Conservation (phyloP, 2,113 vertebrate species). For the Fulica atra region DNA sequence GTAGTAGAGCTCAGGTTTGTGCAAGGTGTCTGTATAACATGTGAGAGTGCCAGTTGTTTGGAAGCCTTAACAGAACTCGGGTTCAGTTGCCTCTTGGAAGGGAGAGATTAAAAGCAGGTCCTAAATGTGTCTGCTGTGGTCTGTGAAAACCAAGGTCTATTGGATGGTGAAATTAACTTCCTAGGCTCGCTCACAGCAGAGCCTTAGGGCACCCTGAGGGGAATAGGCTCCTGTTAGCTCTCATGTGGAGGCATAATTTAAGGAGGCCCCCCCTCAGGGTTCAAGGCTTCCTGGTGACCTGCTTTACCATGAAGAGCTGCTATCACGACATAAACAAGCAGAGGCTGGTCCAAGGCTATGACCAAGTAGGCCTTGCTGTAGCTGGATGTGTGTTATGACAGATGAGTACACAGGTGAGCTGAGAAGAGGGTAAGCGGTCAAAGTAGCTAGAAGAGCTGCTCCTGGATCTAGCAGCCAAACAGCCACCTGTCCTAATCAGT, state of each 20-base stretch:
- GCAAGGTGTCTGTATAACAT: background rate
- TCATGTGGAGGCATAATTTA: background rate
- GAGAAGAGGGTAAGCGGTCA: background rate
- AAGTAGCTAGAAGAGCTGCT: background rate
- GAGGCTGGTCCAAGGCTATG: background rate
- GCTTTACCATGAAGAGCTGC: background rate
- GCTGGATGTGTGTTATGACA: background rate
- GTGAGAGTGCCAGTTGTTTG: background rate
- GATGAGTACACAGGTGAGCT: background rate
- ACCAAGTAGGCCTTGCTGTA: background rate
- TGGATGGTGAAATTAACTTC: constrained; percentile 19
- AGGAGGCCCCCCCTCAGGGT: background rate
- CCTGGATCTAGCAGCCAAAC: background rate
- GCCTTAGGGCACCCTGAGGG: background rate
- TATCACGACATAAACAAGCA: background rate
- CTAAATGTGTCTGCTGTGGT: background rate
- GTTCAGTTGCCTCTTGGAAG: background rate
- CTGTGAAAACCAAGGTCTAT: background rate
- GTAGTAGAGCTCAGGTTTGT: background rate
- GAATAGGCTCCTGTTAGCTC: background rate
- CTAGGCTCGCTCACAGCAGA: background rate
- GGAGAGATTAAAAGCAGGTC: background rate
- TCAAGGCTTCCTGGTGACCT: background rate
- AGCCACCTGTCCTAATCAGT: background rate
- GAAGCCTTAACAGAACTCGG: background rate